Conservation (phyloP, 2,888 invertebrate genomes). For the Idaea dimidiata region DNA sequence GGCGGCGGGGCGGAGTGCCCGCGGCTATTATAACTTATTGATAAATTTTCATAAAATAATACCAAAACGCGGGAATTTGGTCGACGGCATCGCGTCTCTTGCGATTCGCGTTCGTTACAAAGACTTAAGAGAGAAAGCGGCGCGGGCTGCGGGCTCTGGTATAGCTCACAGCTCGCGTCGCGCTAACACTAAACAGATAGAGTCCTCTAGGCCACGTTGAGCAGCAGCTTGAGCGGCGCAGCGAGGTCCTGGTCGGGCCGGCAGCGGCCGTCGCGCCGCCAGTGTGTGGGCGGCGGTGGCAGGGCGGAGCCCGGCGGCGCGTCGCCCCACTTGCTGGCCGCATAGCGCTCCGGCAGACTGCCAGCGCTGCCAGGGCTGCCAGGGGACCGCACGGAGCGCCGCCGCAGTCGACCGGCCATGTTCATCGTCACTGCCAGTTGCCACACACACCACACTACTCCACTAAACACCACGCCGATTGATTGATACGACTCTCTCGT, state of each 20-base stretch:
- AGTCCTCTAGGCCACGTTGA: constrained; percentile 81
- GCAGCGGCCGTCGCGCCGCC: constrained; percentile 81
- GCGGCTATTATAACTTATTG: constrained; percentile 63
- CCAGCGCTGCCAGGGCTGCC: constrained; percentile 35
- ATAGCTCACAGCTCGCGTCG: constrained; percentile 42
- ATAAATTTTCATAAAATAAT: constrained; percentile 80
- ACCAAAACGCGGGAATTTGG: constrained; percentile 77
- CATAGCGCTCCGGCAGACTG: constrained; percentile 71
- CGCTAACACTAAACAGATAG: constrained; percentile 60
- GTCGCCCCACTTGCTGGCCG: constrained; percentile 91
- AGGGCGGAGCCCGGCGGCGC: constrained; percentile 89
- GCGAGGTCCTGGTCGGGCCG: constrained; percentile 77
- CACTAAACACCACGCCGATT: constrained; percentile 24
- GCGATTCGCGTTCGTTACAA: constrained; percentile 66
- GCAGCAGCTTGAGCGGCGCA: constrained; percentile 82
- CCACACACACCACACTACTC: constrained; percentile 23
- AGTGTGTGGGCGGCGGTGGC: constrained; percentile 90
- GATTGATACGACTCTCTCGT: constrained; percentile 10
- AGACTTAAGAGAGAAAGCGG: constrained; percentile 68
- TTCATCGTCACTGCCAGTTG: constrained; percentile 47
- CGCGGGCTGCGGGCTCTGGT: constrained; percentile 47
- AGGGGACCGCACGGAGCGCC: constrained; percentile 49
- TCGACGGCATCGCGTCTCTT: constrained; percentile 59
- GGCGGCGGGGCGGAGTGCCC: constrained; percentile 33
- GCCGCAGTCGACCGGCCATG: constrained; percentile 45